phyloP scores from a whole-genome alignment of 2,113 vertebrate species.

The Cochlearius cochlearius region DNA sequence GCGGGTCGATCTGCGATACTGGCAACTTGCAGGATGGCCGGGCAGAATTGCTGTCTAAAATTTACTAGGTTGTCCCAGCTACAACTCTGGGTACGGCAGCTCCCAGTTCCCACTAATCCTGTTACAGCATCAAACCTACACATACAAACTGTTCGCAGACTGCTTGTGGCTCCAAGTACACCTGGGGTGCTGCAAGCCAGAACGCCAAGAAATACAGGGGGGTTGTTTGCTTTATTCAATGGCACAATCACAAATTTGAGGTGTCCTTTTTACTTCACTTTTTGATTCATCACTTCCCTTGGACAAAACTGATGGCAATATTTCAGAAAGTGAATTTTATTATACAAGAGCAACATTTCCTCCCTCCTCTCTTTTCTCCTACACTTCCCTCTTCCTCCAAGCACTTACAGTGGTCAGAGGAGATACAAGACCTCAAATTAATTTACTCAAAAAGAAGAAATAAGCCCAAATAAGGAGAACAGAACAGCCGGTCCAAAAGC shows the following conservation, averaged over 20 bases:
- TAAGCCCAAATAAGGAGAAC: background rate
- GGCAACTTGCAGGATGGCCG: background rate
- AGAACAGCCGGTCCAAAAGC: background rate
- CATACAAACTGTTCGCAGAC: background rate
- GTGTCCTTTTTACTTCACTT: background rate
- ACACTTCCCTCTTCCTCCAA: background rate
- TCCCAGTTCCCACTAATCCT: background rate
- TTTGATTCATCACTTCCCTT: background rate
- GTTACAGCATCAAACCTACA: background rate
- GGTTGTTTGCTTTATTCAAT: background rate
- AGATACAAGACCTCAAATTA: background rate
- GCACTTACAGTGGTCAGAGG: background rate
- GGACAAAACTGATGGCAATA: background rate
- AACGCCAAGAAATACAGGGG: background rate
- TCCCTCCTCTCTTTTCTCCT: background rate
- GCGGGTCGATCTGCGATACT: fast-evolving
- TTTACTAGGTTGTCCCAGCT: background rate
- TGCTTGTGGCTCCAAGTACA: background rate
- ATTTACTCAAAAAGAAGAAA: background rate
- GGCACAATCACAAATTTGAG: background rate
- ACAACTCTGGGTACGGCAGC: background rate
- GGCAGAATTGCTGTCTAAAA: background rate
- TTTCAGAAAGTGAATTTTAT: background rate
- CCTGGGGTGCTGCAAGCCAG: background rate
- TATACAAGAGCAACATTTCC: background rate